Conservation (phyloP, 1,140 invertebrate species). For the Danaus plexippus region DNA sequence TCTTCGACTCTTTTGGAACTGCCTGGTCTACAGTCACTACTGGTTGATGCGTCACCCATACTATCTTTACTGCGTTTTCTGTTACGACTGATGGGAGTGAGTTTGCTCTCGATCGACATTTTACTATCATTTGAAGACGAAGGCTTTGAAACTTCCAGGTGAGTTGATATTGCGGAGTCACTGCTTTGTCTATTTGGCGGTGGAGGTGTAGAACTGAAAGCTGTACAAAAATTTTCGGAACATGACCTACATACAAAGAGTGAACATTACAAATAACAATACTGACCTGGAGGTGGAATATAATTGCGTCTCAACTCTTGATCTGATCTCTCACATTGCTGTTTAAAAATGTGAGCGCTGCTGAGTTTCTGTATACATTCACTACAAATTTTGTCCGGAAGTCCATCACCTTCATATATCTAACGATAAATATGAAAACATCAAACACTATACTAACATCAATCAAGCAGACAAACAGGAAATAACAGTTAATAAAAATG, state of each 20-base stretch:
- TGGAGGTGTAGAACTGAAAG: slow-evolving; percentile 46
- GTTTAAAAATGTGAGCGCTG: slow-evolving; percentile 68
- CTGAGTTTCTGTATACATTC: slow-evolving; percentile 70
- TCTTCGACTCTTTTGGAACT: slow-evolving; percentile 46
- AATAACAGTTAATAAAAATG: no score
- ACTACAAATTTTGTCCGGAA: slow-evolving; percentile 67
- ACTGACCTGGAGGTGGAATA: slow-evolving; percentile 56
- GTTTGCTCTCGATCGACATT: slow-evolving; percentile 22
- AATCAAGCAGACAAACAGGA: no score
- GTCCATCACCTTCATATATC: slow-evolving; percentile 66
- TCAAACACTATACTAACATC: no score
- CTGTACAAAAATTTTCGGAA: slow-evolving; percentile 25
- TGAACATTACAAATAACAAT: slow-evolving; percentile 3
- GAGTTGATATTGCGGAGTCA: slow-evolving; percentile 61
- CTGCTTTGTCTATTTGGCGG: slow-evolving; percentile 55
- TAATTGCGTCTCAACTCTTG: slow-evolving; percentile 65
- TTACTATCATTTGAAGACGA: slow-evolving; percentile 29
- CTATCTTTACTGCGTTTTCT: slow-evolving; percentile 45
- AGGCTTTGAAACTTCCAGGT: slow-evolving; percentile 55
- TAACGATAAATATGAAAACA: slow-evolving; percentile 22
- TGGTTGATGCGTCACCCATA: slow-evolving; percentile 38
- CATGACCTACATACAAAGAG: not conserved
- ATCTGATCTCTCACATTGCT: slow-evolving; percentile 67
- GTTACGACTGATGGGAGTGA: slow-evolving; percentile 22
- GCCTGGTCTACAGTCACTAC: slow-evolving; percentile 34